Base-by-base conservation (phyloP, 92 coral and sea anemone genomes). In the Heteractis magnifica region DNA sequence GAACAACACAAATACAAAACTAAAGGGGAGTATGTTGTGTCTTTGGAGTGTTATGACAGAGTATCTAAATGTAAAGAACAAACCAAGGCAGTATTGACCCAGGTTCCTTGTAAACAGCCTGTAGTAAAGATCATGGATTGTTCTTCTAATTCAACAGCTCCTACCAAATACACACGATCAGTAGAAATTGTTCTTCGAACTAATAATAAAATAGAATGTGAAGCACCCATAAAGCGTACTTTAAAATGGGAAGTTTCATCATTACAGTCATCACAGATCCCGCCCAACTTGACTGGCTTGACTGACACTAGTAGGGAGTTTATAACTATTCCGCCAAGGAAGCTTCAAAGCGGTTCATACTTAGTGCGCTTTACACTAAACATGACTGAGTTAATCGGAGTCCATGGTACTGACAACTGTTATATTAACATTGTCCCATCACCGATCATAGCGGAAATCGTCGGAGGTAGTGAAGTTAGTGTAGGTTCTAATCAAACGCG, bases 401-500 rank as follows among this genome's bases (percentile, higher is more conserved):
- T 92, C 6, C 71, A 7, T 44, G 86, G 44, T 6, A 77, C 68
- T 56, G 53, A 79, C 21, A 76, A 55, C 41, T 41, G 88, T 4
- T 71, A 78, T 79, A 20, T 92, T 16, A 56, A 44, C 20, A 90
- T 90, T 19, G 79, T 16, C 34, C 34, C 77, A 13, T 79, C 90
- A 15, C 81, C 76, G 0, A 76, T 92, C 3, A 78, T 23, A 2
- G 90, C 90, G 3, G 79, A 73, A 44, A 83, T 90, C 70, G 77
- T 23, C 10, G 93, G 93, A 5, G 95, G 95, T 0, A 80, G 90
- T 49, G 82, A 79, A 73, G 76, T 79, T 51, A 79, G 86, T 12
- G 86, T 87, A 2, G 95, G 95, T 16, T 77, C 1, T 16, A 75
- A 79, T 49, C 71, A 71, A 49, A 65, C 75, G 6, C 53, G 83